Conservation (phyloP, 1,140 invertebrate species). For the Ceratina japonica region DNA sequence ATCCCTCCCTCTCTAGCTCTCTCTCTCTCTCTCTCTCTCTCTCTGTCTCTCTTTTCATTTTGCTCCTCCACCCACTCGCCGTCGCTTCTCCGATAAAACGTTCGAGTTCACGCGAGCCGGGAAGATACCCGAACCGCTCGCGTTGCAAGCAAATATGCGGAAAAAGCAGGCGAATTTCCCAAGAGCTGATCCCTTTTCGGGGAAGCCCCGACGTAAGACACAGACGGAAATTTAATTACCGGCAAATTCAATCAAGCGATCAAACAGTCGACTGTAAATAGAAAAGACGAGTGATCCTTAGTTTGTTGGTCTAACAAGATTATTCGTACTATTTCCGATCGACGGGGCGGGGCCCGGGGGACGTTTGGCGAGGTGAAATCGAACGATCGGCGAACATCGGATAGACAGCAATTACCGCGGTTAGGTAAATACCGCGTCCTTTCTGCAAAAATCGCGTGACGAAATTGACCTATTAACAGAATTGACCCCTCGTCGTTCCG, state of each 20-base stretch:
- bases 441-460: constrained; percentile 42
- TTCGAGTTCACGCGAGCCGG: neutral
- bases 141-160: neutral
- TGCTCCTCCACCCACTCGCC: too few relatives aligned
- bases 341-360: too few relatives aligned
- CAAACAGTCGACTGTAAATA: too few relatives aligned
- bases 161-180: constrained; percentile 3
- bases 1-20: neutral
- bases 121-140: neutral
- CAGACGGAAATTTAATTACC: too few relatives aligned
- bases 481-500: constrained; percentile 42
- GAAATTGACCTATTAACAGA: constrained; percentile 53
- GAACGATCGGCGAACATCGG: neutral
- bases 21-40: neutral
- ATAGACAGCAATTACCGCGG: constrained; percentile 40
- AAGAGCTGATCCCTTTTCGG: neutral
- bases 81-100: neutral
- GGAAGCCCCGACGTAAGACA: too few relatives aligned
- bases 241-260: too few relatives aligned
- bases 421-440: constrained; percentile 47
- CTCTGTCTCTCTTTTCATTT: neutral
- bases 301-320: too few relatives aligned
- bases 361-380: too few relatives aligned
- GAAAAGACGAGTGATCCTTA: too few relatives aligned
- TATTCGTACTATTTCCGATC: too few relatives aligned